phyloP scores from a whole-genome alignment of 2,888 invertebrate species.

The Carterocephalus palaemon region DNA sequence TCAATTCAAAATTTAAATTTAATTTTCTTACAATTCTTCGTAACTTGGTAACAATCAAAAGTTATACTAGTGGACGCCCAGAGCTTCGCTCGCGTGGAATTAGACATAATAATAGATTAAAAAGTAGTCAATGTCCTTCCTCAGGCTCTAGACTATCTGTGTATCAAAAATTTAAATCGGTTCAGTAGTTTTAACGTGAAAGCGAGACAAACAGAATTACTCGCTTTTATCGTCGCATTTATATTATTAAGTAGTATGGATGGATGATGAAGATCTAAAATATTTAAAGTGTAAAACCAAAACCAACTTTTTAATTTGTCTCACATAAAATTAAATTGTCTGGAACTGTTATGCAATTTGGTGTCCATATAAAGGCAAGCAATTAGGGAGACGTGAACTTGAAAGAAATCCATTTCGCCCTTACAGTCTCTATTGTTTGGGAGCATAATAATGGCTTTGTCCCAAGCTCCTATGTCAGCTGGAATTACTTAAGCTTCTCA shows the following conservation, averaged over 20 bases:
- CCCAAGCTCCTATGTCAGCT: constrained; percentile 20
- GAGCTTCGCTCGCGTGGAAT: no score
- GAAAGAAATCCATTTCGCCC: constrained; percentile 25
- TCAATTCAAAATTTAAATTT: constrained; percentile 30
- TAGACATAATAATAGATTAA: no score
- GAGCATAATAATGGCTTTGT: constrained; percentile 25
- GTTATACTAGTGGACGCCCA: no score
- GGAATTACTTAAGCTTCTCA: constrained; percentile 24
- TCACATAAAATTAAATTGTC: not conserved
- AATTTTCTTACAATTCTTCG: constrained; percentile 33
- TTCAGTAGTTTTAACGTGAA: no score
- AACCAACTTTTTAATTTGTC: no score
- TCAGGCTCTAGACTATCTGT: no score
- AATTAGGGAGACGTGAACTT: constrained; percentile 24
- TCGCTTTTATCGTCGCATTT: no score
- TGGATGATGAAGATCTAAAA: not conserved
- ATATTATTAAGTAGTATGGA: no score
- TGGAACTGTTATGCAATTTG: constrained; percentile 5
- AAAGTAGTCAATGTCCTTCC: no score
- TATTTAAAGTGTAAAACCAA: not conserved
- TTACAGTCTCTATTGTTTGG: constrained; percentile 22
- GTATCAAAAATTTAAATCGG: no score
- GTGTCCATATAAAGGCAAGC: constrained; percentile 18
- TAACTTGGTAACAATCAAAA: constrained; percentile 32
- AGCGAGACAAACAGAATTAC: no score